Conservation (phyloP, 2,888 invertebrate genomes). For the Zonitis immaculata region DNA sequence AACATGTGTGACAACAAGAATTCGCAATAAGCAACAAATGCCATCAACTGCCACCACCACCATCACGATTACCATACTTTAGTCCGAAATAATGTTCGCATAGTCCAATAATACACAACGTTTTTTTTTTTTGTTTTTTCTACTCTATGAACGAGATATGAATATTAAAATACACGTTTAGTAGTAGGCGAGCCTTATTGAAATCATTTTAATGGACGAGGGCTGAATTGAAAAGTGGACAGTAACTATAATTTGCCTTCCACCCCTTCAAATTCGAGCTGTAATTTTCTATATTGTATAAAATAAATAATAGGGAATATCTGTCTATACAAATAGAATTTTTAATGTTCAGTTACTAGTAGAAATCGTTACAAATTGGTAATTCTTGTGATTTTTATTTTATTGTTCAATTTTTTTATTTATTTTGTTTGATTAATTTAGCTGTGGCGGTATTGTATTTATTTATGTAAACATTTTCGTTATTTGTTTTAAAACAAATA, state of each 20-base stretch:
- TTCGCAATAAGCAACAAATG: slow-evolving; percentile 44
- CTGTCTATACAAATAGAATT: neutral
- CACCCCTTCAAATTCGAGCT: neutral
- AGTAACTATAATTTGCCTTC: neutral
- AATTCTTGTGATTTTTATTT: too few species aligned
- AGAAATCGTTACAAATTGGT: neutral
- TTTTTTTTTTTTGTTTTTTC: slow-evolving; percentile 25
- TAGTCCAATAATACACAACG: neutral
- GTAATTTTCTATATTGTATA: neutral
- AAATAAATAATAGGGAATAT: neutral
- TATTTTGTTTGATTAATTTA: neutral
- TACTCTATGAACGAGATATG: slow-evolving; percentile 26
- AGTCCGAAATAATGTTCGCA: neutral
- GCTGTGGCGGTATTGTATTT: neutral
- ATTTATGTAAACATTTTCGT: neutral
- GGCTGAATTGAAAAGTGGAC: slow-evolving; percentile 12
- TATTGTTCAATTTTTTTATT: too few species aligned
- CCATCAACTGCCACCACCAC: slow-evolving; percentile 22
- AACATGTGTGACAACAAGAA: slow-evolving; percentile 43
- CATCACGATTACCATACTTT: slow-evolving; percentile 5
- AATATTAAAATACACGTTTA: slow-evolving; percentile 23
- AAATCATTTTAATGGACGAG: slow-evolving; percentile 24
- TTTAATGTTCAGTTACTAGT: neutral
- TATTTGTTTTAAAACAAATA: neutral
- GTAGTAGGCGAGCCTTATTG: slow-evolving; percentile 19